Base-by-base conservation (phyloP, 2,797 vertebrate genomes). In the Fundulus diaphanus region DNA sequence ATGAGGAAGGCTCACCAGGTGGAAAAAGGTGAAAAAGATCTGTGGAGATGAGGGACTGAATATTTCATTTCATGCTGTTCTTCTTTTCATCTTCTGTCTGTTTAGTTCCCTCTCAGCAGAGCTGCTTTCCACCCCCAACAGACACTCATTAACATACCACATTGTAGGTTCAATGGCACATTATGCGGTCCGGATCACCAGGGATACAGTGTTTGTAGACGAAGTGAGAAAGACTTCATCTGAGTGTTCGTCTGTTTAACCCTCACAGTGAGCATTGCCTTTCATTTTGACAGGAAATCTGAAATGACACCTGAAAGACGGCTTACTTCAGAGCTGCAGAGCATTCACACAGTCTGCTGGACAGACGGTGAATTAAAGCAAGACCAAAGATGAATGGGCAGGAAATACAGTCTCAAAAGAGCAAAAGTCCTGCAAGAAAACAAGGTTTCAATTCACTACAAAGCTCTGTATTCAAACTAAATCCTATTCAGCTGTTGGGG, bases 121-220 rank as follows among this genome's bases (percentile, higher is more conserved):
- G 24, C 42, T 20, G 18, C 72, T 48, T 63, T 35, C 51, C 40
- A 37, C 31, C 70, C 31, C 48, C 42, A 51, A 75, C 46, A 75
- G 56, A 73, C 37, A 7, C 56, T 67, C 44, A 63, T 77, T 68
- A 80, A 52, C 80, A 73, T 70, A 48, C 77, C 65, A n/a, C 44
- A 31, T 48, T 61, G 35, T 27, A 54, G 74, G 46, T 77, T 49
- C 74, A 77, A 82, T 70, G 73, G 46, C 51, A 73, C 70, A 70
- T 77, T 71, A 83, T 73, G 54, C 52, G 57, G 72, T 9, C 59
- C 65, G 13, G 52, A 33, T 35, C 76, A 61, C 33, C 44, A 51
- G 1, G 68, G 70, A 70, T 2, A 76, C 70, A 42, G 37, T 73
- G 8, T 73, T 49, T 65, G 44, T 63, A 65, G 46, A 63, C 7